These are phyloP conservation scores for Tachycineta bicolor DNA, from an alignment of 2,113 vertebrate genomes.

Conservation along the genomic window DNA sequence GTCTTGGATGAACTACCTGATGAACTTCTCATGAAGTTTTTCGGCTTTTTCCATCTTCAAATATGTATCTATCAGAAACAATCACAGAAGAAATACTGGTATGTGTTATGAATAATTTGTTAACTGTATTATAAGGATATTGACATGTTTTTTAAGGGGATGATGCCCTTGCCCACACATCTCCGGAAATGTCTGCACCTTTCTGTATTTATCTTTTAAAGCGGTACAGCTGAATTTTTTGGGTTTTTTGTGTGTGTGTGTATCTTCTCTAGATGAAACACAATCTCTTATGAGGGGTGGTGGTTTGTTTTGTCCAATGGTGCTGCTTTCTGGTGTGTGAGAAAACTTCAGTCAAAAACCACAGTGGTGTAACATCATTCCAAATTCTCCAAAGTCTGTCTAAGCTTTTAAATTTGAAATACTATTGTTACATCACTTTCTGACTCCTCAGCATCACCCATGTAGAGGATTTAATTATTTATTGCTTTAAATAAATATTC, in stretches of 20 bases:
- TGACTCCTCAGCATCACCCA: not conserved
- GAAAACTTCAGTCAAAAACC: not conserved
- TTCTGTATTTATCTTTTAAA: not conserved
- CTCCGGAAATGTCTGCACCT: not conserved
- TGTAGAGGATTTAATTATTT: not conserved
- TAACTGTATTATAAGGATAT: not conserved
- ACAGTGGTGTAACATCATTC: not conserved
- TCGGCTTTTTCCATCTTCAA: not conserved
- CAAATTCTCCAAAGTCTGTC: not conserved
- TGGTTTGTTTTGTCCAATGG: not conserved
- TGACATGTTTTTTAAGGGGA: not conserved
- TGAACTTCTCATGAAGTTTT: not conserved
- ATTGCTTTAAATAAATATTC: not conserved
- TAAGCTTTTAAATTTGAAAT: not conserved
- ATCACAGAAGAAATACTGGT: not conserved
- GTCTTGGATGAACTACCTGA: not conserved
- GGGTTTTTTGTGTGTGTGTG: not conserved
- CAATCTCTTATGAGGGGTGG: not conserved
- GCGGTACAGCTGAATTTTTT: not conserved
- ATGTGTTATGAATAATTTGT: not conserved
- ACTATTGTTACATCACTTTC: not conserved
- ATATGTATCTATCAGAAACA: not conserved
- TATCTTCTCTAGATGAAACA: not conserved
- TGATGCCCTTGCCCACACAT: not conserved
- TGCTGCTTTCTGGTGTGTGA: not conserved